These are phyloP conservation scores for Gracilinanus agilis DNA, from an alignment of 2,113 vertebrate genomes.

Conservation along the genomic window DNA sequence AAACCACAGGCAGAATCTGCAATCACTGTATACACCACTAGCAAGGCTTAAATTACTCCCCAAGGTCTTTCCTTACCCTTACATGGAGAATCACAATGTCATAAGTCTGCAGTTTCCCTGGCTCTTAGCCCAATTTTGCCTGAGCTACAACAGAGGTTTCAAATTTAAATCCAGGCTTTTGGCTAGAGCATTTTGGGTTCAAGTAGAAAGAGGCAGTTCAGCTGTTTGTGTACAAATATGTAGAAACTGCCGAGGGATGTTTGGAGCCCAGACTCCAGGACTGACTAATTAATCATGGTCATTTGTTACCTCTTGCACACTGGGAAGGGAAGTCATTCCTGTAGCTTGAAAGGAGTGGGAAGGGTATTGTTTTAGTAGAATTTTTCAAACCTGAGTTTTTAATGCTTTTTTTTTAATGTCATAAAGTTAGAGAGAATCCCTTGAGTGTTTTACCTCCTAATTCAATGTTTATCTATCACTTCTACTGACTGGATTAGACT, in stretches of 20 bases:
- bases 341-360: neutral
- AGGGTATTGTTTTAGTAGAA: neutral
- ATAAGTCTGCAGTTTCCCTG: slow-evolving; percentile 64
- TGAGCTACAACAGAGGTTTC: slow-evolving; percentile 74
- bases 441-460: neutral
- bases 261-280: neutral
- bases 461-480: neutral
- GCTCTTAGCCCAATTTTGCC: slow-evolving; percentile 66
- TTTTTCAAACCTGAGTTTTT: neutral
- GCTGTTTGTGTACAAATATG: slow-evolving; percentile 71
- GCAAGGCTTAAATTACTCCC: slow-evolving; percentile 68
- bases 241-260: slow-evolving; percentile 56
- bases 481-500: neutral
- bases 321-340: neutral
- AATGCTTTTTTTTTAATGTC: neutral
- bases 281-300: neutral
- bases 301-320: neutral
- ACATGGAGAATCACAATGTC: slow-evolving; percentile 62
- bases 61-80: slow-evolving; percentile 67
- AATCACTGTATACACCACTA: slow-evolving; percentile 37
- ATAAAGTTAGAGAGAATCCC: neutral
- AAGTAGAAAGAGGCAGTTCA: slow-evolving; percentile 66
- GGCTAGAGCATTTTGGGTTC: slow-evolving; percentile 63
- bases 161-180: slow-evolving; percentile 77
- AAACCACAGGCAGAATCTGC: slow-evolving; percentile 49